Evolutionary conservation across 1,140 invertebrate genomes (phyloP), one percentile per base, ranked within the genome.

Genomic region (Halesus radiatus): DNA sequence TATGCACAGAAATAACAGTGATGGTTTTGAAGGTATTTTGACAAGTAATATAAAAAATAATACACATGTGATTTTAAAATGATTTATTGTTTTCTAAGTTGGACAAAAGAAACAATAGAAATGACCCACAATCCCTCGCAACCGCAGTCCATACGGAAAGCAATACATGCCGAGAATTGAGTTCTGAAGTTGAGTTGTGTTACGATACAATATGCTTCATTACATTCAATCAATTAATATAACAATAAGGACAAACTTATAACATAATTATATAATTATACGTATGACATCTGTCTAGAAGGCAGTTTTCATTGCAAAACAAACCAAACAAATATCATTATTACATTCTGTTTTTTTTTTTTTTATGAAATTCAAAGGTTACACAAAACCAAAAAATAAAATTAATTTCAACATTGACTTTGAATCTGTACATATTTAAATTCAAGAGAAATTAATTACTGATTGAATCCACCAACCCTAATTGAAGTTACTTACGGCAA

Each of bases 61-160:
- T 45, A 45, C 37, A 45, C 18, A 62, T 23, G 4, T 76, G 29
- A 52, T 64, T 76, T 76, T 62, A 62, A 64, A 76, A 76, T 76
- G 29, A 76, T 76, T 76, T 76, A 76, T 76, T 76, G 37, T 76
- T 76, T 76, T 66, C 60, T 64, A 64, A 76, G 56, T 64, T 64
- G 56, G 75, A 76, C 60, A 76, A 76, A 76, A 75, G 53, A 76
- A 75, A 75, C 72, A 58, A 56, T 75, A 75, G 16, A 64, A 50
- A 45, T 29, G 64, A 76, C 75, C 75, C 75, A 76, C 75, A 58
- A 60, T 62, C 75, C 75, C 58, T 45, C 13, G 37, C 37, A 45
- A 7, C 37, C 37, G 37, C 37, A 45, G 10, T 45, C 37, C 37
- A 45, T 13, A 45, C 37, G 37, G 8, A 13, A 64, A 76, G 58